phyloP scores from a whole-genome alignment of 2,888 invertebrate species.

The Proisotoma minuta region DNA sequence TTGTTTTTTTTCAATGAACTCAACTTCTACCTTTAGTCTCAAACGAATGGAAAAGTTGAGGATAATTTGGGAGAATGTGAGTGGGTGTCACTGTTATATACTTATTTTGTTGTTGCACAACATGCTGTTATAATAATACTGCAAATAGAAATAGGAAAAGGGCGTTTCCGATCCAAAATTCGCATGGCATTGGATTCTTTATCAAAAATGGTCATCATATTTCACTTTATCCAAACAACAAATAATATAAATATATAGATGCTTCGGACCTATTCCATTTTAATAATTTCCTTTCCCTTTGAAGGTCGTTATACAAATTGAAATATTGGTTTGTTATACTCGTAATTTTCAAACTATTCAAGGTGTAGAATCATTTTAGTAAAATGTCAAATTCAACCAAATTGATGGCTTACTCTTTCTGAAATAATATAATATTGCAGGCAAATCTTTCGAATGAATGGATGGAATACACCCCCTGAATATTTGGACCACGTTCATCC shows the following conservation, averaged over 20 bases:
- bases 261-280: too few species aligned
- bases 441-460: conserved; percentile 43
- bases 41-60: too few species aligned
- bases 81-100: background rate
- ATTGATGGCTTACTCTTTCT: background rate
- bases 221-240: background rate
- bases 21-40: too few species aligned
- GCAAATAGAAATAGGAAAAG: background rate
- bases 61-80: too few species aligned
- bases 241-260: too few species aligned
- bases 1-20: too few species aligned
- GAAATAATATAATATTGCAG: too few species aligned
- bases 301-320: too few species aligned
- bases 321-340: too few species aligned
- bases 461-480: conserved; percentile 69
- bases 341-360: background rate
- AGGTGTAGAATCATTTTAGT: background rate
- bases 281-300: background rate
- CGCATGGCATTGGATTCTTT: conserved; percentile 3
- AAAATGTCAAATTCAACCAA: background rate
- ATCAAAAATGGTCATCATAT: too few species aligned
- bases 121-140: background rate
- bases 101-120: background rate
- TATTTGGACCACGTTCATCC: conserved; percentile 71
- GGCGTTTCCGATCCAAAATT: conserved; percentile 4